These are phyloP conservation scores for Gobiocypris rarus DNA, from an alignment of 2,113 vertebrate genomes.

Conservation along the genomic window DNA sequence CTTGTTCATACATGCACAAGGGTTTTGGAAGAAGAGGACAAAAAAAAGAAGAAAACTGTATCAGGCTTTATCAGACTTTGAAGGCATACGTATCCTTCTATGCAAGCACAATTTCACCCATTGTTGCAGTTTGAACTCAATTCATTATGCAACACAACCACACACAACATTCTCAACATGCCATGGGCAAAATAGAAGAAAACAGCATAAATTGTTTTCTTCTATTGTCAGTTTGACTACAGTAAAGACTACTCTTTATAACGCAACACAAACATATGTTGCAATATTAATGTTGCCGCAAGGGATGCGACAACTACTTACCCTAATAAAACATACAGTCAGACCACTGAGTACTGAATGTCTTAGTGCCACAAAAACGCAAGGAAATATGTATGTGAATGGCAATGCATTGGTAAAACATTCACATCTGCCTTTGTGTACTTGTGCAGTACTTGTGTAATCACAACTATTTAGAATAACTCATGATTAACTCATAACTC, in stretches of 20 bases:
- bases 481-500: too few species aligned
- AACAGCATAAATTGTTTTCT: background rate
- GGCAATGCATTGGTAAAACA: background rate
- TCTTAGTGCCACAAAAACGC: background rate
- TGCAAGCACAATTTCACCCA: background rate
- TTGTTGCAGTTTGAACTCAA: background rate
- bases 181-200: background rate
- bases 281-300: background rate
- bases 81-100: background rate
- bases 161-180: background rate
- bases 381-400: background rate
- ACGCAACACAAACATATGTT: background rate
- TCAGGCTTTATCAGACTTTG: background rate
- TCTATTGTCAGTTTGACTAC: background rate
- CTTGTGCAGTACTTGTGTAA: background rate
- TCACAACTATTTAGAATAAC: background rate
- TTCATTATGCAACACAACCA: background rate
- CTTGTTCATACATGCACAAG: constrained; percentile 32
- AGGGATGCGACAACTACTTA: background rate
- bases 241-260: background rate
- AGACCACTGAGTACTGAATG: background rate
- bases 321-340: background rate
- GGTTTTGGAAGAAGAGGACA: background rate
- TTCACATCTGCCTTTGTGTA: background rate
- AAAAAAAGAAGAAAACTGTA: background rate